Evolutionary conservation across 2,113 vertebrate species (phyloP).

Genomic region (Pseudorasbora parva): DNA sequence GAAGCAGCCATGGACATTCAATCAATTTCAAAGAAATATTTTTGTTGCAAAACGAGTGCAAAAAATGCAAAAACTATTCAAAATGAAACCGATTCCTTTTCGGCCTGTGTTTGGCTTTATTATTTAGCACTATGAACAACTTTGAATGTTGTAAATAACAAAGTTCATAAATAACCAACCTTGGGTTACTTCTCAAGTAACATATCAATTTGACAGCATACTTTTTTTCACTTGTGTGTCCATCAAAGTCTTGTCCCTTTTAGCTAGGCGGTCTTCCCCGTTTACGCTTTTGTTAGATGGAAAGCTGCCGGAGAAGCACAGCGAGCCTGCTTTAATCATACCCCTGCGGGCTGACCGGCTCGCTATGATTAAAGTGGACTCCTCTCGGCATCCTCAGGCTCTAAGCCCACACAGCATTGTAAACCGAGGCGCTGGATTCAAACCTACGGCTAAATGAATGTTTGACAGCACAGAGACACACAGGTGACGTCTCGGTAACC

Average conservation of each 20-base stretch:
- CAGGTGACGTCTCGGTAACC: background rate
- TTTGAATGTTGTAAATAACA: too few species aligned
- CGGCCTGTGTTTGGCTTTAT: background rate
- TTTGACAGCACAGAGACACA: slow-evolving; percentile 3
- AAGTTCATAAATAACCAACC: too few species aligned
- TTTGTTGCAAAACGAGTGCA: background rate
- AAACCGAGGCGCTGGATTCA: slow-evolving; percentile 11
- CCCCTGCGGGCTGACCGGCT: slow-evolving; percentile 8
- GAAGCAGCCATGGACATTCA: background rate
- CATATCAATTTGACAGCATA: background rate
- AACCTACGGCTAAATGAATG: background rate
- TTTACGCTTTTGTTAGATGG: slow-evolving; percentile 20
- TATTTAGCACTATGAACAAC: background rate
- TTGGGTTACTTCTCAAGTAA: background rate
- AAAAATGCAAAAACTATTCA: background rate
- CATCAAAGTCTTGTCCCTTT: background rate
- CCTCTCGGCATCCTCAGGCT: background rate
- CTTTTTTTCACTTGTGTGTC: background rate
- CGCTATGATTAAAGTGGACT: slow-evolving; percentile 26
- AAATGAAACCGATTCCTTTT: background rate
- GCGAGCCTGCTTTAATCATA: slow-evolving; percentile 6
- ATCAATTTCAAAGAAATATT: background rate
- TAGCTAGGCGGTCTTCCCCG: slow-evolving; percentile 2
- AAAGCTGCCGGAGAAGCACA: background rate
- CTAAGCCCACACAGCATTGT: background rate